Conservation (phyloP, 2,113 vertebrate species). For the Talpa occidentalis region DNA sequence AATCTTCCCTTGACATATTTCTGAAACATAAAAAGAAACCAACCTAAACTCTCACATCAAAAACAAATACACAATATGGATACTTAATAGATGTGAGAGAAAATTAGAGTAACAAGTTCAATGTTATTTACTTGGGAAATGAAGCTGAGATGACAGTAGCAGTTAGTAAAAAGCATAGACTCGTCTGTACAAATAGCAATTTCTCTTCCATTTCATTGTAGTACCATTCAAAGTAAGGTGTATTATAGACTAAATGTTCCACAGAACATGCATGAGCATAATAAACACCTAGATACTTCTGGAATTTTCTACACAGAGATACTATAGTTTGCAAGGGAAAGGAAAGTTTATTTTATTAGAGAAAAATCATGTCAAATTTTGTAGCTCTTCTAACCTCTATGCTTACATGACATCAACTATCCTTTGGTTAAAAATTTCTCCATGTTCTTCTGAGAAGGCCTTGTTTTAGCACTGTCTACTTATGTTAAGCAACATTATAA, state of each 20-base stretch:
- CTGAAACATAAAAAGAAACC: conserved; percentile 52
- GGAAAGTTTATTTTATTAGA: background rate
- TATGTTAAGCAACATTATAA: background rate
- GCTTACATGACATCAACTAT: background rate
- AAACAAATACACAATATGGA: conserved; percentile 40
- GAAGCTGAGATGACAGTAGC: background rate
- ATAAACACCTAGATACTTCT: background rate
- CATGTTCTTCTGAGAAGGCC: background rate
- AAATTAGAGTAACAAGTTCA: conserved; percentile 47
- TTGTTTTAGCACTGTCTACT: background rate
- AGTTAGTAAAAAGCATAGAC: conserved; percentile 5
- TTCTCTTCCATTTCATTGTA: background rate
- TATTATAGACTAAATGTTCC: background rate
- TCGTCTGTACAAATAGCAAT: background rate
- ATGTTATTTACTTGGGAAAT: conserved; percentile 49
- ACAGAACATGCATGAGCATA: background rate
- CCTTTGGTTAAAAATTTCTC: background rate
- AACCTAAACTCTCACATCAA: conserved; percentile 20
- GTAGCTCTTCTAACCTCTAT: background rate
- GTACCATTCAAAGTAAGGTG: background rate
- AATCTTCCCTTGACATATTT: conserved; percentile 44
- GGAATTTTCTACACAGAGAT: background rate
- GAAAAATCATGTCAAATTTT: background rate
- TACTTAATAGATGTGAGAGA: conserved; percentile 17
- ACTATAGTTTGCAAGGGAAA: background rate